These are phyloP conservation scores for Aphis gossypii DNA, from an alignment of 1,140 invertebrate species.

Conservation along the genomic window DNA sequence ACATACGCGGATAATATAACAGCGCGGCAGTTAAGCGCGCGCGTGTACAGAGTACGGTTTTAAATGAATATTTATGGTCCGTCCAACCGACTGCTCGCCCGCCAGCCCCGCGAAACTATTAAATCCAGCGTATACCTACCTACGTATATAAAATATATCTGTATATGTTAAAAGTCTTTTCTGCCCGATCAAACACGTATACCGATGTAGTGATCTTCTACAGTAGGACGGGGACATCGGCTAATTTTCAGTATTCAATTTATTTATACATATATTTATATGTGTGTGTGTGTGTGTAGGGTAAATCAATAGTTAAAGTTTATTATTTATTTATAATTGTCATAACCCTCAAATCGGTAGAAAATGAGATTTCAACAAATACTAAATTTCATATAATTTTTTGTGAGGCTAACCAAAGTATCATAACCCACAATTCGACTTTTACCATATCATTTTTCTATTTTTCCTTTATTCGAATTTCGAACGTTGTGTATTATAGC, in stretches of 20 bases:
- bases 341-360: not conserved
- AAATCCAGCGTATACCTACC: not conserved
- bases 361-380: not conserved
- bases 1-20: not conserved
- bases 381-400: not conserved
- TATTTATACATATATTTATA: no score
- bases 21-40: not conserved
- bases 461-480: not conserved
- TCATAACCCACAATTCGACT: not conserved
- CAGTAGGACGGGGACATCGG: not conserved
- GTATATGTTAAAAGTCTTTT: not conserved
- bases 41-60: not conserved
- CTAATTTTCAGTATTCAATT: not conserved
- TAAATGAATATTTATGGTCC: conserved; percentile 16
- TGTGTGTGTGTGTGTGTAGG: no score
- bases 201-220: not conserved
- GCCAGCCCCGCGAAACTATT: not conserved
- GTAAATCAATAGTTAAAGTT: not conserved
- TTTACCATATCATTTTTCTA: not conserved
- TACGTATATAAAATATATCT: not conserved
- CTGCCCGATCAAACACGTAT: not conserved
- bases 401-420: no score
- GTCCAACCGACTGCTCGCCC: not conserved
- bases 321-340: no score
- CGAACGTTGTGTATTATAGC: not conserved